Evolutionary conservation across 2,113 vertebrate species (phyloP).

Genomic region (Corythaixoides concolor): DNA sequence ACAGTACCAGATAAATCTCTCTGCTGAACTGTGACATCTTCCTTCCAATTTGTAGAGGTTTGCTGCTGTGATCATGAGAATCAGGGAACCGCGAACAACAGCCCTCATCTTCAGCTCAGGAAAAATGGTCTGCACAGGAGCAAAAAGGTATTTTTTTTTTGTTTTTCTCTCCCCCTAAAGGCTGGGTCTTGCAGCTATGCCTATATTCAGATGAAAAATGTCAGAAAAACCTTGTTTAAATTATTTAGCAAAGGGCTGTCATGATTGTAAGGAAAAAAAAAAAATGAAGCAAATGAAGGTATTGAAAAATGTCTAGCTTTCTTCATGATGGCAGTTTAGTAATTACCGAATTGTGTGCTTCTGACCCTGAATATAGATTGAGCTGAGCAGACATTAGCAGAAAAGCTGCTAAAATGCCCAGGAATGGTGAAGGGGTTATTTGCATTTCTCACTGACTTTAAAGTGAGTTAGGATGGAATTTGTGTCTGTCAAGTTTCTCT

Average conservation of each 20-base stretch:
- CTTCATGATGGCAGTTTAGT: background rate
- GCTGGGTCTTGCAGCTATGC: background rate
- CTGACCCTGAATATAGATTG: background rate
- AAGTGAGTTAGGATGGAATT: background rate
- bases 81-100: slow-evolving; percentile 93
- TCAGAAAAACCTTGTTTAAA: background rate
- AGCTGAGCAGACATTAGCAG: background rate
- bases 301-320: background rate
- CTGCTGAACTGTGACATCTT: background rate
- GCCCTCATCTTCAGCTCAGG: slow-evolving; percentile 97
- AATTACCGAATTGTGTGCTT: background rate
- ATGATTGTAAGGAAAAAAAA: background rate
- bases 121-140: slow-evolving; percentile 98
- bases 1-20: background rate
- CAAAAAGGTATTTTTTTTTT: slow-evolving; percentile 85
- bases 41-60: slow-evolving; percentile 83
- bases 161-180: background rate
- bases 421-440: background rate
- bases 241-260: background rate
- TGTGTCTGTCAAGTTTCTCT: slow-evolving; percentile 4
- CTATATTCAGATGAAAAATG: background rate
- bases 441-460: slow-evolving; percentile 1
- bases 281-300: background rate
- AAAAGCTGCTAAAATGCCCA: slow-evolving; percentile 7
- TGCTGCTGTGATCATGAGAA: slow-evolving; percentile 97